Evolutionary conservation across 2,888 invertebrate genomes (phyloP).

Genomic region (Leptothorax acervorum): DNA sequence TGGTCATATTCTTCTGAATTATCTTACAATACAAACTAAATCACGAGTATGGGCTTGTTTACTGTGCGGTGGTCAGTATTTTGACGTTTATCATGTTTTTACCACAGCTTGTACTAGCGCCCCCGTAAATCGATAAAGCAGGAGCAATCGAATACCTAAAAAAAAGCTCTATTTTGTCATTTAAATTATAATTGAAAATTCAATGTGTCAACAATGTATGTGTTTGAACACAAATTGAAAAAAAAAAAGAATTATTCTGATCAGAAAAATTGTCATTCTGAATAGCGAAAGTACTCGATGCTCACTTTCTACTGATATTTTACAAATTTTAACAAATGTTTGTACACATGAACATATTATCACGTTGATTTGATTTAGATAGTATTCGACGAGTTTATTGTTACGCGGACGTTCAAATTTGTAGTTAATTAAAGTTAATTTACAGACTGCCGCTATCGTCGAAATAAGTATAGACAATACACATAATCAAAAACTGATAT

Average conservation of each 20-base stretch:
- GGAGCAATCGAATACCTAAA: background rate
- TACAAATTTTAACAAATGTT: background rate
- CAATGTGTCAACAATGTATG: background rate
- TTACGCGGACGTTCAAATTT: conserved; percentile 42
- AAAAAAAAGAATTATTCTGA: conserved; percentile 6
- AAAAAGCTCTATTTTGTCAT: background rate
- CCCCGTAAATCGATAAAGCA: conserved; percentile 51
- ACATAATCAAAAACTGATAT: conserved; percentile 52
- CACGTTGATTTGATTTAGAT: conserved; percentile 7
- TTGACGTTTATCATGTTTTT: conserved; percentile 32
- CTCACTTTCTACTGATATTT: background rate
- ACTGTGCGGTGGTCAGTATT: background rate
- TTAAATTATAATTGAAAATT: background rate
- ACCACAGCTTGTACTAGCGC: conserved; percentile 30
- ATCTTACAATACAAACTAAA: background rate
- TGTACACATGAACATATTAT: background rate
- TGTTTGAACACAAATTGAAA: background rate
- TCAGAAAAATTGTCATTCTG: background rate
- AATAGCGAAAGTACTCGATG: background rate
- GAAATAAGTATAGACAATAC: conserved; percentile 62
- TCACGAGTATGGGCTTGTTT: background rate
- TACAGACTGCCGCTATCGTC: conserved; percentile 55
- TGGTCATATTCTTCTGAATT: background rate
- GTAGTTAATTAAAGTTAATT: conserved; percentile 58
- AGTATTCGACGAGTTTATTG: conserved; percentile 15